Evolutionary conservation across 2,797 vertebrate species (phyloP).

Genomic region (Hafferia zeledoni): DNA sequence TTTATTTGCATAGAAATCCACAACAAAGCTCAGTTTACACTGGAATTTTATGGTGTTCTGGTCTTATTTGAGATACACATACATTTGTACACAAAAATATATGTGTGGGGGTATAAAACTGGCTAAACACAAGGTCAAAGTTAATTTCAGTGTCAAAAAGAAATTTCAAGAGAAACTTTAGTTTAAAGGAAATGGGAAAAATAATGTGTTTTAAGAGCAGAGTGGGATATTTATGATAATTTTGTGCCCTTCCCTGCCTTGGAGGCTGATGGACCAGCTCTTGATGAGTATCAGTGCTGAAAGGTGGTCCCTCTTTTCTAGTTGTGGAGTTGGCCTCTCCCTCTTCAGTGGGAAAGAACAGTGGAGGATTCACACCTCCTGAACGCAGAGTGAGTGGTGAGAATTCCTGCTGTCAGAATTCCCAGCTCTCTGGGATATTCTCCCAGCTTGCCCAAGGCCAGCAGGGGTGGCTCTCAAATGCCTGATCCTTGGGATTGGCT

Average conservation of each 20-base stretch:
- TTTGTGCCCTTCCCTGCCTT: neutral
- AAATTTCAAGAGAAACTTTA: neutral
- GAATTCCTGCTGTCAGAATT: neutral
- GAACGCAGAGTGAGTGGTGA: neutral
- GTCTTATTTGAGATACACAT: neutral
- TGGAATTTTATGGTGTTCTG: neutral
- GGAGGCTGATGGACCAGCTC: fast-evolving
- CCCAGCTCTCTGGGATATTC: neutral
- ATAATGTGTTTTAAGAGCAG: neutral
- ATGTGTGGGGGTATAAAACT: neutral
- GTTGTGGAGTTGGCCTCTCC: neutral
- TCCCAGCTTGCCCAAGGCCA: neutral
- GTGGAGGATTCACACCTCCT: neutral
- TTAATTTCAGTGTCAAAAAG: neutral
- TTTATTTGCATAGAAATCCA: neutral
- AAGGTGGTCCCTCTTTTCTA: fast-evolving
- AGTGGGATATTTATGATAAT: fast-evolving
- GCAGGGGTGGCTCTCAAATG: neutral
- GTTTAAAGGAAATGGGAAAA: neutral
- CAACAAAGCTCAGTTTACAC: neutral
- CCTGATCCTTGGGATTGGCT: neutral
- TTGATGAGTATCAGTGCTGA: too few species aligned
- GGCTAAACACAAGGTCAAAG: neutral
- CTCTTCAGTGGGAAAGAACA: neutral
- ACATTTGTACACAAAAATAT: neutral